Base-by-base conservation (phyloP, 1,140 invertebrate genomes). In the Drosophila orosa region DNA sequence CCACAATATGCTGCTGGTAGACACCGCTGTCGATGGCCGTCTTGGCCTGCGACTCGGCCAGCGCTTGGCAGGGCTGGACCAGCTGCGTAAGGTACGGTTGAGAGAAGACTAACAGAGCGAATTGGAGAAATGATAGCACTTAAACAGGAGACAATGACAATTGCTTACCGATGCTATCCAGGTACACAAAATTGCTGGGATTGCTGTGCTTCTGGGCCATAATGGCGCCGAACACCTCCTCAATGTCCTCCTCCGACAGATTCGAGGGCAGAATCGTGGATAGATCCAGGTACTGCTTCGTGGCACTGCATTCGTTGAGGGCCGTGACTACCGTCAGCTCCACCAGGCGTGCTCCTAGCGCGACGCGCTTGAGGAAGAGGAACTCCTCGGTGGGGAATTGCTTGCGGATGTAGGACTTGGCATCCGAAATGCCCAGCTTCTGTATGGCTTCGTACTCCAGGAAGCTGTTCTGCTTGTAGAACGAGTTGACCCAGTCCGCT, bases 401-500 rank as follows among this genome's bases (percentile, higher is more conserved):
- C 73, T 96, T 97, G 77, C 95, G 96, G 7, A 99, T 94, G 92
- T 96, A 98, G 27, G 93, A 93, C 91, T 96, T 95, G 12, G 97
- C 94, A 92, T 99, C 98, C 13, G 94, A 94, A 78, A 99, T 97
- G 3, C 98, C 98, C 52, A 99, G 93, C 76, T 97, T 94, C n/a
- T 93, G 93, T 35, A 99, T 92, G 4, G 96, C 95, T 92, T 98
- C 97, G 93, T 97, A 99, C 93, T 99, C 98, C 60, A 99, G 92
- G 92, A 99, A 99, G 74, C 97, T 96, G 93, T 99, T 99, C 92
- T 98, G 97, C 91, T 95, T 97, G 86, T 96, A 98, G 92, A 98
- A 99, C 75, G 95, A 96, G 74, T 96, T 95, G 1, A 98, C 96
- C 97, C 97, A 99, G 82, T 99, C 96, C 89, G 93, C 95, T 92